Percentiles rank a stretch among this genome's conserved stretches.
Conservation (phyloP, 2,113 vertebrate species). For the Carlito syrichta region DNA sequence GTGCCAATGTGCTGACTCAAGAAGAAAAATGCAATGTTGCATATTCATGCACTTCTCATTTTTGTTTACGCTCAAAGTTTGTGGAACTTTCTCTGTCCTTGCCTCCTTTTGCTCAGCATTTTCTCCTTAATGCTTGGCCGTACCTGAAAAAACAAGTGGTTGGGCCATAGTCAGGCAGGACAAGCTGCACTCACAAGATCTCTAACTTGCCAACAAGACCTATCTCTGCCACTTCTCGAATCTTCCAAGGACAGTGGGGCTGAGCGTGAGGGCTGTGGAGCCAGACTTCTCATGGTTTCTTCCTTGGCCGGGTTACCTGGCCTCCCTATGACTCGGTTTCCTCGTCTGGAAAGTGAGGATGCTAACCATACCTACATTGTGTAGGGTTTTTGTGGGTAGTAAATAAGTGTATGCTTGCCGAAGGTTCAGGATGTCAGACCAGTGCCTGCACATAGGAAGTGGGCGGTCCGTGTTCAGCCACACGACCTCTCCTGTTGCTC, state of each 20-base stretch:
- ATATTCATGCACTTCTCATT: background rate
- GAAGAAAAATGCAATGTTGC: conserved; percentile 42
- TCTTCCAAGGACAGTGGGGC: background rate
- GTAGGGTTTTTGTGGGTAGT: background rate
- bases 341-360: background rate
- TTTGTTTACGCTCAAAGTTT: conserved; percentile 47
- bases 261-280: background rate
- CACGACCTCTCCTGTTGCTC: accelerated
- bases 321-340: background rate
- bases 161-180: background rate
- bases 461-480: background rate
- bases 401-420: background rate
- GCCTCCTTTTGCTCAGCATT: conserved; percentile 22
- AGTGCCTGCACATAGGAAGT: background rate
- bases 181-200: background rate
- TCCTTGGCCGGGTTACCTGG: background rate
- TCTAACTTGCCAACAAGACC: background rate
- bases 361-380: background rate
- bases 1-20: conserved; percentile 46
- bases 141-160: background rate
- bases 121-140: conserved; percentile 20
- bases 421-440: background rate
- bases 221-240: background rate
- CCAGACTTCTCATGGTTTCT: background rate
- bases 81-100: background rate